phyloP scores from a whole-genome alignment of 2,797 vertebrate genomes.

The Lindbergichthys nudifrons region DNA sequence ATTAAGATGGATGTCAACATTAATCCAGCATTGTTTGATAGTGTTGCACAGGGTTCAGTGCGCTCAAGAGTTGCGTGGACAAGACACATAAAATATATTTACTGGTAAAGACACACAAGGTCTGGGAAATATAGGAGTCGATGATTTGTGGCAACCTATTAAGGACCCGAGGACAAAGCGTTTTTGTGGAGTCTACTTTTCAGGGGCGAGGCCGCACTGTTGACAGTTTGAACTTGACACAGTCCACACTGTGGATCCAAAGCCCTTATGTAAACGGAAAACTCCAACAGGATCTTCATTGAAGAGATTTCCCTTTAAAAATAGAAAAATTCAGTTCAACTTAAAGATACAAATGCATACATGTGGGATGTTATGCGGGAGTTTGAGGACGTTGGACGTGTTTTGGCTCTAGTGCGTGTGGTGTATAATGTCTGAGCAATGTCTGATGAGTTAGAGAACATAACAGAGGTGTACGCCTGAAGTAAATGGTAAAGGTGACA shows the following conservation, averaged over 20 bases:
- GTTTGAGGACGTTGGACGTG: not conserved
- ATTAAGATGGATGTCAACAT: slow-evolving; percentile 27
- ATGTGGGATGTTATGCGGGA: not conserved
- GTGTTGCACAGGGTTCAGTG: not conserved
- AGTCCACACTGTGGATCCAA: slow-evolving; percentile 3
- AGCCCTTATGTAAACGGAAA: not conserved
- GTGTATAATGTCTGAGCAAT: slow-evolving; percentile 9
- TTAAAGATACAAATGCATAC: not conserved
- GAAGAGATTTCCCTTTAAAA: not conserved
- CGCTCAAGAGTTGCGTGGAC: slow-evolving; percentile 10
- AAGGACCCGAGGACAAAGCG: slow-evolving; percentile 2
- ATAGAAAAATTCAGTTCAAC: not conserved
- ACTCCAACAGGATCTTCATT: not conserved
- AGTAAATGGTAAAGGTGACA: not conserved
- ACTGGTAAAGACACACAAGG: slow-evolving; percentile 10
- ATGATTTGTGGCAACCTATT: slow-evolving; percentile 32
- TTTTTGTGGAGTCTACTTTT: slow-evolving; percentile 23
- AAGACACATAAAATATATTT: slow-evolving; percentile 8
- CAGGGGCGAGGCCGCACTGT: slow-evolving; percentile 21
- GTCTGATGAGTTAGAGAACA: slow-evolving; percentile 18
- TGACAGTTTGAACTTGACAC: slow-evolving; percentile 15
- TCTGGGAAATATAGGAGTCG: not conserved
- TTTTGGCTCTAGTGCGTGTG: not conserved
- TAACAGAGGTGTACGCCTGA: not conserved
- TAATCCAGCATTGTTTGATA: slow-evolving; percentile 30